Evolutionary conservation across 2,797 vertebrate genomes (phyloP).

Genomic region (Melanotaenia maccullochi): DNA sequence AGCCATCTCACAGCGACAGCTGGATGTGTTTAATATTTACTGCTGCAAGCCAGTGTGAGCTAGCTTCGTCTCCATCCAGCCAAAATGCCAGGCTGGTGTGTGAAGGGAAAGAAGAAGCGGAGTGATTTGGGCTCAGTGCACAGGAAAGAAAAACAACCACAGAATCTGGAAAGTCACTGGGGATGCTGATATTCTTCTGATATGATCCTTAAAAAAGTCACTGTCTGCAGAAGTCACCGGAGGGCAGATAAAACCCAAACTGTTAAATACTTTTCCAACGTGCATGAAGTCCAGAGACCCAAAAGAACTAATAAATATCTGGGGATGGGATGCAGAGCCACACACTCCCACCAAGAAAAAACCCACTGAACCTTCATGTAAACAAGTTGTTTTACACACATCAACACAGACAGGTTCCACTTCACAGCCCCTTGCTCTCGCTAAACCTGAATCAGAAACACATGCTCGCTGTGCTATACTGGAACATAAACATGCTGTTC

Average conservation of each 20-base stretch:
- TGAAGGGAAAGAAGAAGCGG: constrained; percentile 40
- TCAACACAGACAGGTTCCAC: constrained; percentile 28
- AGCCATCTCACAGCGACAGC: constrained; percentile 58
- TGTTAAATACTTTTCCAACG: constrained; percentile 45
- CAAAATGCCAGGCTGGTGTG: constrained; percentile 45
- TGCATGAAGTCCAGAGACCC: constrained; percentile 40
- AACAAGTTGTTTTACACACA: constrained; percentile 51
- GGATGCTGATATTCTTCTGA: neutral
- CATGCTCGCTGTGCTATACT: constrained; percentile 5
- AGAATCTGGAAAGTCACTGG: neutral
- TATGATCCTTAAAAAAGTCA: constrained; percentile 12
- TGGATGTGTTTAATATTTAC: constrained; percentile 72
- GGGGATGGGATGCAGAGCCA: constrained; percentile 27
- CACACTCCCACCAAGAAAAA: constrained; percentile 30
- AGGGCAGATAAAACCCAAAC: constrained; percentile 25
- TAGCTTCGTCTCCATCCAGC: constrained; percentile 35
- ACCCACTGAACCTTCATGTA: constrained; percentile 40
- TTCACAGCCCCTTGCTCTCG: constrained; percentile 25
- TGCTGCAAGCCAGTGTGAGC: constrained; percentile 47
- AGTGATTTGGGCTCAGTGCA: neutral
- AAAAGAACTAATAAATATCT: constrained; percentile 20
- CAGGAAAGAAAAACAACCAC: neutral
- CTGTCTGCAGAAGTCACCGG: constrained; percentile 15
- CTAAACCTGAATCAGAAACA: constrained; percentile 25
- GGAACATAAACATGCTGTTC: neutral